These are phyloP conservation scores for Aegypius monachus DNA, from an alignment of 2,113 vertebrate species.

Conservation along the genomic window DNA sequence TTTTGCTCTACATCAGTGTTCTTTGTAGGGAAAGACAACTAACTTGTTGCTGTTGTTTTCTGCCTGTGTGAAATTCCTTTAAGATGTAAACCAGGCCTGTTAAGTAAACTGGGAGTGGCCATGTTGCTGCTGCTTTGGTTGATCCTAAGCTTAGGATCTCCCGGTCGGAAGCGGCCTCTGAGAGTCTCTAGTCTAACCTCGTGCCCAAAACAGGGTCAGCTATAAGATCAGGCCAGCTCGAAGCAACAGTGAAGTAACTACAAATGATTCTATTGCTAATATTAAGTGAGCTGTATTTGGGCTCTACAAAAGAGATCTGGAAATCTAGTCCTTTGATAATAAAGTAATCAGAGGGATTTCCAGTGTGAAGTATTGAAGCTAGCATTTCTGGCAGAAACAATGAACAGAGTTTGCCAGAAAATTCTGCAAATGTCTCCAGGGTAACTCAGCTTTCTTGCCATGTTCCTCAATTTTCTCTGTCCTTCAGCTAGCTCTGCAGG, in stretches of 20 bases:
- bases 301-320: not conserved
- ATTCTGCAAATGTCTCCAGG: not conserved
- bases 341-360: not conserved
- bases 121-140: not conserved
- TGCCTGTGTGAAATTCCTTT: not conserved
- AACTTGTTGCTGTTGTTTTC: not conserved
- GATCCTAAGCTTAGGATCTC: not conserved
- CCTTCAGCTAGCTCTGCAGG: not conserved
- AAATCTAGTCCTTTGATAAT: not conserved
- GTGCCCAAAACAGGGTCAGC: not conserved
- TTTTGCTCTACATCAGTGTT: not conserved
- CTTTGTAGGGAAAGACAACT: not conserved
- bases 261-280: not conserved
- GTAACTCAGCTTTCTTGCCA: not conserved
- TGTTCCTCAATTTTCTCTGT: not conserved
- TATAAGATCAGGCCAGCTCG: not conserved
- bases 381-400: not conserved
- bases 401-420: not conserved
- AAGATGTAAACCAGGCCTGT: not conserved
- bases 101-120: not conserved
- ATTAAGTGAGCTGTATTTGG: not conserved
- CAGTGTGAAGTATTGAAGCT: not conserved
- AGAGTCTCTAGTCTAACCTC: not conserved
- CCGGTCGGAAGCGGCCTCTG: not conserved
- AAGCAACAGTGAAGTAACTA: not conserved